phyloP scores from a whole-genome alignment of 2,797 vertebrate species.

The Tokudaia tokunoshimensis region DNA sequence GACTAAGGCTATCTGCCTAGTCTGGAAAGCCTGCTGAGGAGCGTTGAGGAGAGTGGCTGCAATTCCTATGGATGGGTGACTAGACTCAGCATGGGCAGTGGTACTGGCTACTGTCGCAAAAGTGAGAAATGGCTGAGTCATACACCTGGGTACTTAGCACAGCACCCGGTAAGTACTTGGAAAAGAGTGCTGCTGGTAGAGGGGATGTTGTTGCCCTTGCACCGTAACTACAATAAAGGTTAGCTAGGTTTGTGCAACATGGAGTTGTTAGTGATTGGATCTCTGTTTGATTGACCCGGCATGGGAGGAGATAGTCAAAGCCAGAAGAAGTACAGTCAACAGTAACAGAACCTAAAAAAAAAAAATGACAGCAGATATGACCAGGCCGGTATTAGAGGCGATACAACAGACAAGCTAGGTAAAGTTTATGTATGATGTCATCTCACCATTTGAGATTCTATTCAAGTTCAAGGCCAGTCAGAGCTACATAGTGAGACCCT shows the following conservation, averaged over 20 bases:
- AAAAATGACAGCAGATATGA: not conserved
- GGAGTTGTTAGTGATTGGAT: not conserved
- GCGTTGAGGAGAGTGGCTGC: not conserved
- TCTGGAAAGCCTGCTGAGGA: not conserved
- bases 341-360: not conserved
- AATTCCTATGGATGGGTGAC: not conserved
- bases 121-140: not conserved
- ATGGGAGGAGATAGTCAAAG: not conserved
- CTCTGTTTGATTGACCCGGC: not conserved
- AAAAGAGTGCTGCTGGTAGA: not conserved
- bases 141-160: not conserved
- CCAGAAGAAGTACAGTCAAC: not conserved
- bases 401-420: not conserved
- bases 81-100: not conserved
- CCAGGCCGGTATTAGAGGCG: not conserved
- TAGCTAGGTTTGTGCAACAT: not conserved
- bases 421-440: no score
- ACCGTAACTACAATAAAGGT: not conserved
- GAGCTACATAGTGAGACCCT: not conserved
- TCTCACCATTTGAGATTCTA: not conserved
- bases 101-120: not conserved
- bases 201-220: not conserved
- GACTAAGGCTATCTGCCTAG: not conserved
- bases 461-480: no score
- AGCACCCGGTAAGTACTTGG: not conserved